These are phyloP conservation scores for Dioctria rufipes DNA, from an alignment of 2,888 invertebrate genomes.

Conservation along the genomic window DNA sequence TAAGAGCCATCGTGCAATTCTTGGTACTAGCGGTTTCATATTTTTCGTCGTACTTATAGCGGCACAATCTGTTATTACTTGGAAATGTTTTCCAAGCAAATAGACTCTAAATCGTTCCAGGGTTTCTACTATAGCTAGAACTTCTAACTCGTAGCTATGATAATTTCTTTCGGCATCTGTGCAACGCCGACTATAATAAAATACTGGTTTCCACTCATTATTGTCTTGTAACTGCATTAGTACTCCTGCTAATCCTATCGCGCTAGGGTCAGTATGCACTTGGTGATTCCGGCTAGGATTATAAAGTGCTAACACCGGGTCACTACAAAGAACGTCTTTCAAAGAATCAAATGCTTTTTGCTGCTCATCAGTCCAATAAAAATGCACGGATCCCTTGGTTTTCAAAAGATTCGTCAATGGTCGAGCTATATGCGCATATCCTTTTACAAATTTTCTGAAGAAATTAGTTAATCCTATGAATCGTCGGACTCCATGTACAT, in stretches of 20 bases:
- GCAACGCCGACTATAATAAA: constrained; percentile 64
- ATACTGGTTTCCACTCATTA: constrained; percentile 61
- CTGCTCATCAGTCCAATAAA: too few relatives aligned
- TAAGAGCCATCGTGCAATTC: constrained; percentile 64
- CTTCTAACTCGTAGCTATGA: constrained; percentile 67
- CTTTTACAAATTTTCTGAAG: too few relatives aligned
- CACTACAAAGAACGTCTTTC: too few relatives aligned
- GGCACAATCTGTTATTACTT: constrained; percentile 66
- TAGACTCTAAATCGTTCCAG: constrained; percentile 66
- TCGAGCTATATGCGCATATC: too few relatives aligned
- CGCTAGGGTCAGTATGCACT: constrained; percentile 66
- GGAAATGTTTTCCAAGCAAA: constrained; percentile 63
- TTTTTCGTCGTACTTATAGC: constrained; percentile 63
- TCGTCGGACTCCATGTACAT: too few relatives aligned
- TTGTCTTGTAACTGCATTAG: constrained; percentile 62
- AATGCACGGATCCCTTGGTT: too few relatives aligned
- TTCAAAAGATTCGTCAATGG: too few relatives aligned
- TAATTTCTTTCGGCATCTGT: constrained; percentile 65
- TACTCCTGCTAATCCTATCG: constrained; percentile 64
- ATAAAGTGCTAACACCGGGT: too few relatives aligned
- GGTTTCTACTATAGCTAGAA: constrained; percentile 65
- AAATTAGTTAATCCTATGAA: too few relatives aligned
- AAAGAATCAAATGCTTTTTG: too few relatives aligned
- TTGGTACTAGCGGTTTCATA: constrained; percentile 62
- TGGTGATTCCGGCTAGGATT: constrained; percentile 42